These are phyloP conservation scores for Progne subis DNA, from an alignment of 2,113 vertebrate genomes.

Conservation along the genomic window DNA sequence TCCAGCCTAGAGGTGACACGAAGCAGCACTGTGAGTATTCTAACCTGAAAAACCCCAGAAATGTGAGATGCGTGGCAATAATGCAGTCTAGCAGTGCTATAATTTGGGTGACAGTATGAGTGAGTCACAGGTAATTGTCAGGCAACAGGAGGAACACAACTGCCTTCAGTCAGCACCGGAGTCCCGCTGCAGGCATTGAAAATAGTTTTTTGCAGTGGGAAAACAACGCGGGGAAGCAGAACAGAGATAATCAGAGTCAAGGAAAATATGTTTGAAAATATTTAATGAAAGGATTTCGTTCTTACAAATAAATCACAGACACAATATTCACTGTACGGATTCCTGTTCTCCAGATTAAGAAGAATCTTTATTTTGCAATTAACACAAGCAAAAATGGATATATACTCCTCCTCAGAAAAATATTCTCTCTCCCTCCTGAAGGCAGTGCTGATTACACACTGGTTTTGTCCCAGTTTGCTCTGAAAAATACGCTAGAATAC, in stretches of 20 bases:
- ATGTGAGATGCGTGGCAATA: background rate
- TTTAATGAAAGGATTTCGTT: constrained; percentile 1
- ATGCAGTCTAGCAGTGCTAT: background rate
- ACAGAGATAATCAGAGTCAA: background rate
- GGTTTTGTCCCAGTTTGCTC: background rate
- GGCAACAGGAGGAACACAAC: background rate
- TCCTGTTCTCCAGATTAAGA: background rate
- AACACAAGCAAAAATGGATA: background rate
- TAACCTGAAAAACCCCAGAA: background rate
- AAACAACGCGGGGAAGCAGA: background rate
- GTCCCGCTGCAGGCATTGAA: background rate
- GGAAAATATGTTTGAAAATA: background rate
- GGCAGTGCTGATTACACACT: background rate
- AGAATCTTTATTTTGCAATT: background rate
- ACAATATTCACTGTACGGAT: background rate
- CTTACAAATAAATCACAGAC: background rate
- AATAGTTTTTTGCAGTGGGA: background rate
- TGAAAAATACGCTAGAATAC: background rate
- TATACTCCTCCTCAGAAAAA: background rate
- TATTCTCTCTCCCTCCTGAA: background rate
- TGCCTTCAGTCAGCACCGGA: background rate
- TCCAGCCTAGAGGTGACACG: background rate
- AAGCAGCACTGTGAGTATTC: background rate
- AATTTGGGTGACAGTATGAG: background rate
- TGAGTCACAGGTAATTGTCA: constrained; percentile 46